Conservation (phyloP, 2,113 vertebrate genomes). For the Noturus placidus region DNA sequence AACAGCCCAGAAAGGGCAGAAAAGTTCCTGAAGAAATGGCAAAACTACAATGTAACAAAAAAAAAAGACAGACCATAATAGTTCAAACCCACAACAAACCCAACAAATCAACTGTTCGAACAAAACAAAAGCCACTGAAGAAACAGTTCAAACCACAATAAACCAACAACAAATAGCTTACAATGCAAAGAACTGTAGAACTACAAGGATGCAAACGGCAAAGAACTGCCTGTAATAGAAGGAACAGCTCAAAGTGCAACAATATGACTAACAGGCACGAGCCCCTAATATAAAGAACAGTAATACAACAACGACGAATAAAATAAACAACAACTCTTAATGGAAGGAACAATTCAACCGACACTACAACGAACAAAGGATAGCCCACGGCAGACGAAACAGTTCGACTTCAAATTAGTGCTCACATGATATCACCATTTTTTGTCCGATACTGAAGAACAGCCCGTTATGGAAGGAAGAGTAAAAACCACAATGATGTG, state of each 20-base stretch:
- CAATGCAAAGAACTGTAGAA: background rate
- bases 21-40: background rate
- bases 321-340: background rate
- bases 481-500: too few species aligned
- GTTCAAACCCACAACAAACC: background rate
- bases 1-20: background rate
- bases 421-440: too few species aligned
- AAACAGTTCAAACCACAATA: background rate
- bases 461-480: too few species aligned
- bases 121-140: background rate
- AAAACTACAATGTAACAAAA: background rate
- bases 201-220: background rate
- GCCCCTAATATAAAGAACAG: too few species aligned
- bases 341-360: too few species aligned
- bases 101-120: background rate
- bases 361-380: too few species aligned
- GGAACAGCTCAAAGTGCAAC: background rate
- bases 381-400: too few species aligned
- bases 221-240: background rate
- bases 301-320: background rate
- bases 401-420: too few species aligned
- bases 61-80: background rate
- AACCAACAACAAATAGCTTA: background rate
- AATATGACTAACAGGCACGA: too few species aligned
- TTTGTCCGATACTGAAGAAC: too few species aligned